Base-by-base conservation (phyloP, 1,140 invertebrate species). In the Maconellicoccus hirsutus region DNA sequence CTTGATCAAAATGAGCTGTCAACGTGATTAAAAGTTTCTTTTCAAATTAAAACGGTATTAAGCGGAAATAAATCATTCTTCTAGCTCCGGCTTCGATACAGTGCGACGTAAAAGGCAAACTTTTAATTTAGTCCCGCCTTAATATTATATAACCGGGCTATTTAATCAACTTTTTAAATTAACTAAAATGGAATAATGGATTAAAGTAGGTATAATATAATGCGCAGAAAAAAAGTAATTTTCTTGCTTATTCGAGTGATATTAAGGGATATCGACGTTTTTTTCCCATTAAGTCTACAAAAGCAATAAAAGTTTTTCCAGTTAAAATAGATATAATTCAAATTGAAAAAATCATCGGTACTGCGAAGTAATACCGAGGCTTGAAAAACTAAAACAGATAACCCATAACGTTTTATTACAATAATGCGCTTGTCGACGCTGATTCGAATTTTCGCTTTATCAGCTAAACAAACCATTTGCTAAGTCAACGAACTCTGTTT, bases 151-250 rank as follows among this genome's bases (percentile, higher is more conserved):
- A 52, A 19, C 42, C 42, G 42, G 42, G 42, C 42, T 52, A 52
- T 52, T 52, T 52, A 52, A 52, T 52, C 42, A 52, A 52, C 42
- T 52, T 52, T 52, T 52, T 52, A 52, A 52, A 52, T 52, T 52
- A 52, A 52, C 42, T 52, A 52, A 52, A 52, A 52, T 52, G 42
- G 42, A 52, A 52, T 52, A 52, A 52, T 52, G 42, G 42, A 52
- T 52, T 52, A 52, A 52, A 52, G 42, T 52, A 52, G 42, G 42
- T 52, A 52, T 52, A 52, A 52, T 52, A 52, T 52, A 52, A 52
- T 52, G 42, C 42, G 42, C 42, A 52, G 42, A 52, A 52, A 52
- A 52, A 52, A 52, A 52, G 42, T 52, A 52, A 52, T 52, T 52
- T 52, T 52, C 42, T 52, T 52, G 42, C 42, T 52, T 52, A 52